A percentile compares a stretch with the other conserved stretches of the same genome.
Conservation (phyloP, 2,888 invertebrate genomes). For the Cantharis lateralis region DNA sequence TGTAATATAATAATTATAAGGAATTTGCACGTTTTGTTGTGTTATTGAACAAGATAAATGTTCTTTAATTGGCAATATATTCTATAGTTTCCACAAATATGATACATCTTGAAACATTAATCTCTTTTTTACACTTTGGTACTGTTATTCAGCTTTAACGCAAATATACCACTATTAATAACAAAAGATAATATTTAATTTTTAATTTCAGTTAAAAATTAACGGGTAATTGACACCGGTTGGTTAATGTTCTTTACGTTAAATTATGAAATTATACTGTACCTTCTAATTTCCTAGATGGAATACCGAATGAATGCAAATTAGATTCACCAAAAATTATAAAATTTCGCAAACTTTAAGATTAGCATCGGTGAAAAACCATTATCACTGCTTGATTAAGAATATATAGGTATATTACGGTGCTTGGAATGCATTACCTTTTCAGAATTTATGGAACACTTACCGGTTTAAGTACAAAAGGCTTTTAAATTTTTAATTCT, state of each 20-base stretch:
- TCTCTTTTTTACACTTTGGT: background rate
- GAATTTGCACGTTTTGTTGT: constrained; percentile 21
- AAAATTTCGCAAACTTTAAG: background rate
- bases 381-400: background rate
- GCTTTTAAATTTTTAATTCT: background rate
- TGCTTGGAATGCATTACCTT: background rate
- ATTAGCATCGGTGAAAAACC: background rate
- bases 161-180: background rate
- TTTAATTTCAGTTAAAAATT: background rate
- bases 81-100: background rate
- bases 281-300: background rate
- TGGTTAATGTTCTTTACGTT: background rate
- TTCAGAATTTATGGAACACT: background rate
- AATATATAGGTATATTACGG: too few species aligned
- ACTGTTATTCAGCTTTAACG: background rate
- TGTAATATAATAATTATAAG: constrained; percentile 11
- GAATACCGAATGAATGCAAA: background rate
- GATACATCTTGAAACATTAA: background rate
- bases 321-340: background rate
- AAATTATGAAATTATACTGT: background rate
- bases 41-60: constrained; percentile 9
- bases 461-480: background rate
- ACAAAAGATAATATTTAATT: background rate
- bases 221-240: background rate
- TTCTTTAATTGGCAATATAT: background rate